These are phyloP conservation scores for Gymnosoma rotundatum DNA, from an alignment of 2,888 invertebrate genomes.

Conservation along the genomic window DNA sequence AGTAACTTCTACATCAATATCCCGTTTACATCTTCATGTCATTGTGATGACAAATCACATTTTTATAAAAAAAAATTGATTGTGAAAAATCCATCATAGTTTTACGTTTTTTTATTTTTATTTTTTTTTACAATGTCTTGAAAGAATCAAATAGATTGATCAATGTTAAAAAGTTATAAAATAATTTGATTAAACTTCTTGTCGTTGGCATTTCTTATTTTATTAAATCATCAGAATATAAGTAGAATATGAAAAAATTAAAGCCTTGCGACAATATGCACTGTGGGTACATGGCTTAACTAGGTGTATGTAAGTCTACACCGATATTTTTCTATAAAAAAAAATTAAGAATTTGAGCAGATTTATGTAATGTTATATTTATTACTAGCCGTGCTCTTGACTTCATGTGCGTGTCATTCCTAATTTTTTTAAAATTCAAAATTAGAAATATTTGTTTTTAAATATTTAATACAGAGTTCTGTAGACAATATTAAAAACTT, in stretches of 20 bases:
- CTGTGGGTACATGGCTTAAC: background rate
- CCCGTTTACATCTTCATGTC: conserved; percentile 62
- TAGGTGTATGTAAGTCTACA: no score
- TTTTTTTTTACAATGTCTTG: conserved; percentile 23
- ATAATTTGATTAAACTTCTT: conserved; percentile 42
- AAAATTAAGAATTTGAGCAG: no score
- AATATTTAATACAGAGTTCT: no score
- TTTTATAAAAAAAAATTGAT: conserved; percentile 19
- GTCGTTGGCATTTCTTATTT: background rate
- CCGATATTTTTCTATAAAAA: no score
- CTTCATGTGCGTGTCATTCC: no score
- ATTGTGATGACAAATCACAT: conserved; percentile 66
- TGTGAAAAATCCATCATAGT: conserved; percentile 43
- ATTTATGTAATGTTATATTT: no score
- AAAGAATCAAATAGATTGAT: background rate
- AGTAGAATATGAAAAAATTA: background rate
- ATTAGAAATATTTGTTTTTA: no score
- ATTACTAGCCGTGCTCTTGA: no score
- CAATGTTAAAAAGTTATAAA: conserved; percentile 51
- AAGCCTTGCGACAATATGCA: background rate
- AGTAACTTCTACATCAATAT: conserved; percentile 61
- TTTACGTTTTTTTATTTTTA: conserved; percentile 2
- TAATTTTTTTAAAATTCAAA: no score
- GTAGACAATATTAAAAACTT: no score
- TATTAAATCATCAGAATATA: conserved; percentile 5